Base-by-base conservation (phyloP, 2,797 vertebrate genomes). In the Peromyscus aztecus region DNA sequence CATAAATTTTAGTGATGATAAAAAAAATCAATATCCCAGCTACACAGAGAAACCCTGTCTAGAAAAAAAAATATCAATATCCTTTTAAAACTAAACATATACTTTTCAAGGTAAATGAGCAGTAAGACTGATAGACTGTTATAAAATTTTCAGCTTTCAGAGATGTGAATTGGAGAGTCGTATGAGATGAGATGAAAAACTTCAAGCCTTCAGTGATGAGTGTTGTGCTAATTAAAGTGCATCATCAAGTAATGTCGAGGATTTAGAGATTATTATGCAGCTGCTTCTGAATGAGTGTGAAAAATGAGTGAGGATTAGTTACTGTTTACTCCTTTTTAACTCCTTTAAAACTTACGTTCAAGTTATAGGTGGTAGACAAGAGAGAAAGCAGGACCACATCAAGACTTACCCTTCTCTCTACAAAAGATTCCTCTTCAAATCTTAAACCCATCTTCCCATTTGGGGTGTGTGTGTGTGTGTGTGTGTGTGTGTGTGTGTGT, bases 191-290 rank as follows among this genome's bases (percentile, higher is more conserved):
- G 82, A 94, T 93, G 21, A 63, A 95, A 97, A 96, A 17, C 24
- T 40, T 93, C 69, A 93, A 95, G 96, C 95, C 91, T 94, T 90
- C 81, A 94, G 29, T 49, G 69, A 91, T 86, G 77, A 97, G 80
- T 95, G 77, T n/a, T 93, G 61, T 95, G 73, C 82, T 97, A 96
- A 97, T 98, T 97, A 96, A 97, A 96, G 37, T 90, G 95, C 89
- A 80, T 94, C 92, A 94, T 97, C 88, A 97, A 97, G 94, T 97
- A 95, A 97, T 96, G 97, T 97, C 97, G 96, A 96, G 97, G 90
- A 97, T 96, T 97, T 97, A 96, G 90, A 97, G 94, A 96, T 98
- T 96, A 96, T 96, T 89, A 90, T 92, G 78, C 97, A 97, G 94
- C 92, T 95, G 97, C 69, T 96, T 94, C 94, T 96, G 61, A 92